These are phyloP conservation scores for Nycticorax nycticorax DNA, from an alignment of 2,113 vertebrate species.

Conservation along the genomic window DNA sequence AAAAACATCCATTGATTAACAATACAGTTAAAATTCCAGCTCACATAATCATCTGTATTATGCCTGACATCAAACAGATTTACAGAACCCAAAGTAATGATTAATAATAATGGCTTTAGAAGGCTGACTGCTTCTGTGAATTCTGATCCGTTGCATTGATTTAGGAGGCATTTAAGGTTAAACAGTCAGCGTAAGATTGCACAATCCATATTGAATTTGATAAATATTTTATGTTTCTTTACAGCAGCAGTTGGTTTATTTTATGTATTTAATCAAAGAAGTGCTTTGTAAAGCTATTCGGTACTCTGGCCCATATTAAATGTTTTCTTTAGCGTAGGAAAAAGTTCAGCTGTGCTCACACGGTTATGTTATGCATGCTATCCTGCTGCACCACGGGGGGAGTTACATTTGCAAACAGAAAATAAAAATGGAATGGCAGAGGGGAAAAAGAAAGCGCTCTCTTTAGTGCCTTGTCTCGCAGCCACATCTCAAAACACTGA, in stretches of 20 bases:
- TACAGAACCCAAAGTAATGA: background rate
- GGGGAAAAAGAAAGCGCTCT: background rate
- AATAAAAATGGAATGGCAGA: background rate
- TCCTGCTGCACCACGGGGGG: background rate
- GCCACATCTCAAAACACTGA: background rate
- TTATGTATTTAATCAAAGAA: background rate
- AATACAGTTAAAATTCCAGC: background rate
- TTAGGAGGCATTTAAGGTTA: background rate
- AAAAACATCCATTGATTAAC: background rate
- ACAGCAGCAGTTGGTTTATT: background rate
- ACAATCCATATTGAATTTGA: background rate
- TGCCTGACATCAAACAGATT: background rate
- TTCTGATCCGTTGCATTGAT: background rate
- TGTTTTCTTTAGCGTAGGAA: constrained; percentile 27
- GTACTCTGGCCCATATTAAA: background rate
- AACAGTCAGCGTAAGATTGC: background rate
- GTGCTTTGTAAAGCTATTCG: background rate
- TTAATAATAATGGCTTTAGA: background rate
- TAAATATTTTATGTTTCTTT: constrained; percentile 19
- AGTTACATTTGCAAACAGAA: constrained; percentile 40
- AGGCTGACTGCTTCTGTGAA: background rate
- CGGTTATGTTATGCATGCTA: background rate
- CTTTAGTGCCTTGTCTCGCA: background rate
- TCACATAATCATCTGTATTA: background rate
- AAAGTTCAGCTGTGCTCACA: constrained; percentile 2